phyloP scores from a whole-genome alignment of 2,113 vertebrate species.

The Catharus fuscescens region DNA sequence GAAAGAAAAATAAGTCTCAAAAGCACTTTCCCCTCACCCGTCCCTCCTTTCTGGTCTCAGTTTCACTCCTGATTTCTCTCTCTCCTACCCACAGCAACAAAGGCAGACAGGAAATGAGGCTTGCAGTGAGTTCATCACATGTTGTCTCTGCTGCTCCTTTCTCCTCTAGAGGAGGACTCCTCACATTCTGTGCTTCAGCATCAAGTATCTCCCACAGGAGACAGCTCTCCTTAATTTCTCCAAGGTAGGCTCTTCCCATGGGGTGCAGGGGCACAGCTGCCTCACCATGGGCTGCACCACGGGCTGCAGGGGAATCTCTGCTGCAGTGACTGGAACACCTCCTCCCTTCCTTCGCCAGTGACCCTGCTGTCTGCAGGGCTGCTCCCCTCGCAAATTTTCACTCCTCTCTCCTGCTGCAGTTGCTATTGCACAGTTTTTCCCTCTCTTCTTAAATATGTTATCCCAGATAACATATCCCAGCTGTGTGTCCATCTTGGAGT shows the following conservation, averaged over 20 bases:
- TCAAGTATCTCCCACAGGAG: neutral
- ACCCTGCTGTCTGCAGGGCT: neutral
- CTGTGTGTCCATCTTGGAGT: rapidly evolving
- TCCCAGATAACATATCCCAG: too few relatives aligned
- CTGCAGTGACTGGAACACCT: neutral
- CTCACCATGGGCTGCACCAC: rapidly evolving
- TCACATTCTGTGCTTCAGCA: neutral
- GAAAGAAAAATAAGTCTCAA: neutral
- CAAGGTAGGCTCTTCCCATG: rapidly evolving
- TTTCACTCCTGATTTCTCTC: neutral
- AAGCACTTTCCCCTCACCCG: neutral
- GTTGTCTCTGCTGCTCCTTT: neutral
- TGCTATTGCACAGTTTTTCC: neutral
- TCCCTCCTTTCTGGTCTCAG: neutral
- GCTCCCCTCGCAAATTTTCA: neutral
- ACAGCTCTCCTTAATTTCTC: neutral
- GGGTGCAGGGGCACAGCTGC: neutral
- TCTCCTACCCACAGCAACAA: neutral
- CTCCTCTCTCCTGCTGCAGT: neutral
- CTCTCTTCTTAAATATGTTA: neutral
- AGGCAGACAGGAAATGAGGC: neutral
- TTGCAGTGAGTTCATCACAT: neutral
- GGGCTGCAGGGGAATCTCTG: neutral
- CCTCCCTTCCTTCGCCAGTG: neutral
- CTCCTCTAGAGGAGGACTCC: neutral